Percentiles rank a stretch among this genome's conserved stretches.
Evolutionary conservation across 2,888 invertebrate genomes (phyloP).

Genomic region (Shargacucullia verbasci): DNA sequence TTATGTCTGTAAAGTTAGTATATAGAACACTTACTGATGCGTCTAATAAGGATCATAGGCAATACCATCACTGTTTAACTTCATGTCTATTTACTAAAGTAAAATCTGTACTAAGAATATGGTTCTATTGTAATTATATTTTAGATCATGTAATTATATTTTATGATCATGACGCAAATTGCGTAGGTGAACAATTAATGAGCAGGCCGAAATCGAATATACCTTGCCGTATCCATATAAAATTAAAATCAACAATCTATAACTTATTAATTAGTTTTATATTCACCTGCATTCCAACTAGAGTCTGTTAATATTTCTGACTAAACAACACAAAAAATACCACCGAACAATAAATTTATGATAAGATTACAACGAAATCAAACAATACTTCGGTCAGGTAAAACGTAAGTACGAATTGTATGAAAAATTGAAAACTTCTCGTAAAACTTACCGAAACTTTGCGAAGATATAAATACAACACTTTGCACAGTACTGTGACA

Average conservation of each 20-base stretch:
- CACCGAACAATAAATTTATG: constrained; percentile 52
- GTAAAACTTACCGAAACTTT: constrained; percentile 71
- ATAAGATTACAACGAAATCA: constrained; percentile 71
- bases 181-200: constrained; percentile 24
- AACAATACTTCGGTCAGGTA: constrained; percentile 67
- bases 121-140: constrained; percentile 6
- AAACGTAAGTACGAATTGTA: constrained; percentile 61
- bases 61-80: no score
- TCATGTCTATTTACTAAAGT: no score
- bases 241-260: no score
- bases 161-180: constrained; percentile 8
- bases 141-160: constrained; percentile 10
- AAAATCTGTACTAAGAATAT: no score
- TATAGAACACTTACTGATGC: no score
- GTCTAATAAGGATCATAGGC: no score
- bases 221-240: no score
- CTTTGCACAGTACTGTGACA: constrained; percentile 63
- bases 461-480: constrained; percentile 60
- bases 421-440: constrained; percentile 51
- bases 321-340: constrained; percentile 50
- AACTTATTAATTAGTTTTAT: constrained; percentile 7
- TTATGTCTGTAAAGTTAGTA: no score
- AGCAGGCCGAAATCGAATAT: constrained; percentile 5
- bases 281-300: constrained; percentile 48
- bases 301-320: constrained; percentile 50